These are phyloP conservation scores for Petrosia ficiformis DNA, from an alignment of 37 sponge, comb jelly and placozoan species.

Conservation along the genomic window DNA sequence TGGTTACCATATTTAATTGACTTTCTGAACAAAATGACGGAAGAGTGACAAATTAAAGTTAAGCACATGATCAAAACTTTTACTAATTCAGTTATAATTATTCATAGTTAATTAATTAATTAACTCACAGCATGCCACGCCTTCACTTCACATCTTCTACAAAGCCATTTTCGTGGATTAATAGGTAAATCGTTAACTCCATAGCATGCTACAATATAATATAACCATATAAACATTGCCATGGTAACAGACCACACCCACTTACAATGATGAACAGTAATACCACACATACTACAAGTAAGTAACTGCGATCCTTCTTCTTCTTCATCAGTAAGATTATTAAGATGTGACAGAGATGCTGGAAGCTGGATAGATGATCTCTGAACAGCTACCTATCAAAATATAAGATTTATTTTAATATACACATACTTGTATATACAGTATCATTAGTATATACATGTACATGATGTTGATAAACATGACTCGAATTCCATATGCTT, in stretches of 20 bases:
- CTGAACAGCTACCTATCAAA: slow-evolving; percentile 54
- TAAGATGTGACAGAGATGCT: background rate
- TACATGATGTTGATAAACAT: too few relatives aligned
- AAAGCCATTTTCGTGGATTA: slow-evolving; percentile 45
- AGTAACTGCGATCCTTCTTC: slow-evolving; percentile 30
- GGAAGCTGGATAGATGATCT: slow-evolving; percentile 41
- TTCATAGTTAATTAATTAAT: background rate
- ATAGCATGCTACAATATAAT: slow-evolving; percentile 76
- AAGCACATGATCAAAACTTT: too few relatives aligned
- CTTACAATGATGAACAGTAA: slow-evolving; percentile 75
- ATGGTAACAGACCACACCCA: slow-evolving; percentile 3
- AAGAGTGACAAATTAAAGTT: too few relatives aligned
- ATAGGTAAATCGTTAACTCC: slow-evolving; percentile 31
- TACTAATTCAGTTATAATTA: too few relatives aligned
- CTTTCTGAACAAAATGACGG: too few relatives aligned
- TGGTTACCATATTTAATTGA: too few relatives aligned
- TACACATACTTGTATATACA: too few relatives aligned
- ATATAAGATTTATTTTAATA: too few relatives aligned
- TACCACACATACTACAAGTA: slow-evolving; percentile 44
- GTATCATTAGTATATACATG: too few relatives aligned
- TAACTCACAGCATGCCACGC: slow-evolving; percentile 28
- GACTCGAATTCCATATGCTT: too few relatives aligned
- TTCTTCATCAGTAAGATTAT: background rate
- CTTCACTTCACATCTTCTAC: slow-evolving; percentile 56
- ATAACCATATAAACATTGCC: background rate